These are phyloP conservation scores for Actinia tenebrosa DNA, from an alignment of 64 coral and sea anemone genomes.

Conservation along the genomic window DNA sequence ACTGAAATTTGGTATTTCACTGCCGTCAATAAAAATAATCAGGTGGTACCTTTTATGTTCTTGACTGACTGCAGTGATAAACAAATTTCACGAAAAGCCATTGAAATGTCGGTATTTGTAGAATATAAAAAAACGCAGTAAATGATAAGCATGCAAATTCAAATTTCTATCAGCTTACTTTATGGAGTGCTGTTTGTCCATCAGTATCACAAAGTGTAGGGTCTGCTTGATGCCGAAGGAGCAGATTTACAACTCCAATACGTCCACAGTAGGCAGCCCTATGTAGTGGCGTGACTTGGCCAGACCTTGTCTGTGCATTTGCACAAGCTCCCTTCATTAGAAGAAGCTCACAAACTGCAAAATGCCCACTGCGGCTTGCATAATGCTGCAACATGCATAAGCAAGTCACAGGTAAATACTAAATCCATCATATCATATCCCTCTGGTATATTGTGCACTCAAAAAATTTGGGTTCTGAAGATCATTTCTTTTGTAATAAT, in stretches of 20 bases:
- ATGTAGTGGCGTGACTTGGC: constrained; percentile 63
- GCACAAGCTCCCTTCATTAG: constrained; percentile 59
- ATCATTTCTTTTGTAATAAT: no score
- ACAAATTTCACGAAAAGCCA: no score
- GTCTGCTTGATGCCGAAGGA: constrained; percentile 57
- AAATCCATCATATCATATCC: no score
- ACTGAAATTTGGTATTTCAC: no score
- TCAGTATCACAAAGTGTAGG: constrained; percentile 58
- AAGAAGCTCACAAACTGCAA: constrained; percentile 48
- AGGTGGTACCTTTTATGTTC: no score
- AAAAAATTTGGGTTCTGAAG: no score
- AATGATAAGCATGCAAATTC: background rate
- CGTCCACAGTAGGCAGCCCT: constrained; percentile 81
- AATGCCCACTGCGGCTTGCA: constrained; percentile 74
- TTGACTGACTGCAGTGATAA: no score
- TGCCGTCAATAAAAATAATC: no score
- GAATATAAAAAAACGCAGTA: background rate
- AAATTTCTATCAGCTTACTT: constrained; percentile 16
- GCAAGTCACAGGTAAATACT: background rate
- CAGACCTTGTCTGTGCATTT: constrained; percentile 70
- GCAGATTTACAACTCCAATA: constrained; percentile 27
- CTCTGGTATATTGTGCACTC: no score
- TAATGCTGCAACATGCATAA: constrained; percentile 51
- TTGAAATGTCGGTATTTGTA: no score
- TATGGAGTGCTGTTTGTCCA: constrained; percentile 74